Evolutionary conservation across 2,888 invertebrate species (phyloP), one percentile per base, ranked within the genome.

Genomic region (Trachelus iudaicus): DNA sequence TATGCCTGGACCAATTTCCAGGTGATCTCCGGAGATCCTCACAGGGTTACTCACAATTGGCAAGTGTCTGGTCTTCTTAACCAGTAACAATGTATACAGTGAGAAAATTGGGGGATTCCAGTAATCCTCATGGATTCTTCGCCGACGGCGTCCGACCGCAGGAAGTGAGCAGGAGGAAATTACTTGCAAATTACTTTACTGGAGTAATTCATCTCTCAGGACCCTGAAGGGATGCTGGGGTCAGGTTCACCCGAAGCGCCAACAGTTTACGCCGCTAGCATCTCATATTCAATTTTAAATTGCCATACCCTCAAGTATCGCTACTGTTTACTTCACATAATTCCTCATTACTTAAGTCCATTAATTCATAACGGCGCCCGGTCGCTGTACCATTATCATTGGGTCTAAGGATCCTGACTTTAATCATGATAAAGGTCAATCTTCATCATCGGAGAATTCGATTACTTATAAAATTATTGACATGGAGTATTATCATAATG

Each of bases 141-240:
- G 56, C 56, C 56, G 56, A 71, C 77, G 81, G 79, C 85, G 86
- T 86, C 86, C 87, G 85, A 83, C 82, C 83, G 85, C 83, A 86
- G 88, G 88, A 88, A 88, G 84, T 78, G 82, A 81, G 82, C 23
- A 56, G 80, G 82, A 88, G 88, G 87, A 88, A 88, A 88, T 88
- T 87, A 87, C 87, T 84, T 86, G 80, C 85, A 85, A 88, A 88
- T 88, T 83, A 85, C 85, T 88, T 88, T 87, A 86, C 83, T 83
- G 83, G 79, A 85, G 83, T 87, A 87, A 85, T 85, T 86, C 87
- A 87, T 87, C 86, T 87, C 85, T 84, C 84, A 78, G 82, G 83
- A 83, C 83, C 84, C 79, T 75, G 69, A 76, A 75, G 13, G 71
- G 35, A 73, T 77, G 76, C 73, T 73, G 13, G 69, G 37, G 56